Evolutionary conservation across 2,888 invertebrate species (phyloP).

Genomic region (Drosophila mettleri): DNA sequence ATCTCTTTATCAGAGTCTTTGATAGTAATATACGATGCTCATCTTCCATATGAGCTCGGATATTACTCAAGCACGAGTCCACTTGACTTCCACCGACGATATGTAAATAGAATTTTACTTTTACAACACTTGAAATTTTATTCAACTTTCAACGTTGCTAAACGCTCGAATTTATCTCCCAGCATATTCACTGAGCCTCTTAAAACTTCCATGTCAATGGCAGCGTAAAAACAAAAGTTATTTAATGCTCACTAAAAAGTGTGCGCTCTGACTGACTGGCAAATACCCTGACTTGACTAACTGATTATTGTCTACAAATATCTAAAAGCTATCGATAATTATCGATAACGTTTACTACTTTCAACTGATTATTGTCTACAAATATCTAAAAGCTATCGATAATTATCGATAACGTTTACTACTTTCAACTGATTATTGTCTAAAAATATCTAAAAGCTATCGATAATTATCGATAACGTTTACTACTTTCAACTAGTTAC

Average conservation of each 20-base stretch:
- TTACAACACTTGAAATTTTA: background rate
- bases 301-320: no score
- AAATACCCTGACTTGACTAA: background rate
- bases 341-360: background rate
- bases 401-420: background rate
- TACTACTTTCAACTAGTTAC: no score
- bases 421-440: no score
- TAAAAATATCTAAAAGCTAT: background rate
- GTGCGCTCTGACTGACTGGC: background rate
- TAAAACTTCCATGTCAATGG: constrained; percentile 3
- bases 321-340: background rate
- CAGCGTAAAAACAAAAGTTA: constrained; percentile 11
- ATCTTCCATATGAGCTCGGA: background rate
- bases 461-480: background rate
- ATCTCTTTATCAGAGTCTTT: background rate
- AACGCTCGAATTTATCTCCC: background rate
- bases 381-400: background rate
- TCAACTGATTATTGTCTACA: no score
- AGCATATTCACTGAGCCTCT: background rate
- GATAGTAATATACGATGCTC: background rate
- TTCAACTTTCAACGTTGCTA: background rate
- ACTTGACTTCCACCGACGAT: background rate
- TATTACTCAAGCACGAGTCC: background rate
- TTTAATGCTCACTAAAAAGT: background rate
- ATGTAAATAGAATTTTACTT: background rate